Evolutionary conservation across 2,113 vertebrate genomes (phyloP), one percentile per base, ranked within the genome.

Genomic region (Corynorhinus townsendii): DNA sequence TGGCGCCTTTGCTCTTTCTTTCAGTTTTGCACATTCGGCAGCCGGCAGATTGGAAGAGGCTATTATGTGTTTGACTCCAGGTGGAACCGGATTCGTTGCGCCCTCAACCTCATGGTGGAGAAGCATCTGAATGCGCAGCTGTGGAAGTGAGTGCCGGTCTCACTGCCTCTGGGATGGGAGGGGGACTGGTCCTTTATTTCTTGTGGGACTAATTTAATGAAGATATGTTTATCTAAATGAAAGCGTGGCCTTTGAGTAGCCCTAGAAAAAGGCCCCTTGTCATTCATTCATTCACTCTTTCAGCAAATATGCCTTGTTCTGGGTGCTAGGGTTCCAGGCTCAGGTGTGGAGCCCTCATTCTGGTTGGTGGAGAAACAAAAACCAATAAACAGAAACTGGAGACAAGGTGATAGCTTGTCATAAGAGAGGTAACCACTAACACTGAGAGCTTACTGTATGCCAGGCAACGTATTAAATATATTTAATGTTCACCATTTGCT

Each of bases 11-110:
- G 80, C 96, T 97, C 54, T 97, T 86, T 97, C 91, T 98, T 97
- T 45, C 98, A 99, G 99, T 99, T 99, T 99, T 99, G 99, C 99
- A 99, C 99, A 96, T 99, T 99, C 96, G 99, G 99, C 97, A 99
- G 99, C 98, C 99, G 99, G 97, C 99, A 99, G 97, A 99, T 99
- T 96, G 99, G 99, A 97, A 99, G 98, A 98, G 99, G 99, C 98
- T 99, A 98, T 97, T 99, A 99, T 69, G 98, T 99, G 40, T 99
- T 99, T 93, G 99, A 99, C 98, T 99, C 99, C 97, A 98, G 99
- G 97, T 99, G 99, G 99, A 99, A 99, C 98, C 98, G 98, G 92
- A 98, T 99, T 97, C 99, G 99, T 97, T 99, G 98, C 98, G 99
- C 99, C 97, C 98, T 99, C 96, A 99, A 98, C 96, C 98, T 98